Percentiles rank a stretch among this genome's conserved stretches.
Conservation (phyloP, 2,113 vertebrate genomes). For the Psammodynastes pulverulentus region DNA sequence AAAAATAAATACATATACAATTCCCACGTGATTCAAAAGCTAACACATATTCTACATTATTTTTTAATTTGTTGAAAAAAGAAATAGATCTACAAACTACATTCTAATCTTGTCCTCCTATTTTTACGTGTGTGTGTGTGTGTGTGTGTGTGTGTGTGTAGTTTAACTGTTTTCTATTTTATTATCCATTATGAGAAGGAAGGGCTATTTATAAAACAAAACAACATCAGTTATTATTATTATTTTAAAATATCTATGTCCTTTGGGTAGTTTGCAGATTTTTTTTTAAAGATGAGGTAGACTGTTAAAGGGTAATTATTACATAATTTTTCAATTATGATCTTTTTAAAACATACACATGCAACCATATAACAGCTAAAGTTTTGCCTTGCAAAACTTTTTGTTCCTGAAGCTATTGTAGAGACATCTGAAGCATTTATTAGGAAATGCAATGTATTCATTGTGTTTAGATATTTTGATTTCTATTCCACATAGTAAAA, state of each 20-base stretch:
- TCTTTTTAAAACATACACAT: not conserved
- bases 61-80: not conserved
- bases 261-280: slow-evolving; percentile 21
- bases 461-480: not conserved
- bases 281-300: no score
- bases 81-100: slow-evolving; percentile 45
- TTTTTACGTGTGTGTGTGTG: no score
- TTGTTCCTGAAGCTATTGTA: not conserved
- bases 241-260: slow-evolving; percentile 42
- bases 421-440: not conserved
- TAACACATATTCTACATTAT: not conserved
- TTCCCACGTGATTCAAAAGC: not conserved
- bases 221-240: slow-evolving; percentile 41
- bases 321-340: not conserved
- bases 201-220: slow-evolving; percentile 71
- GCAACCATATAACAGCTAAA: no score
- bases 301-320: not conserved
- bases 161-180: slow-evolving; percentile 76
- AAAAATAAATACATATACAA: no score
- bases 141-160: no score
- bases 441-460: not conserved
- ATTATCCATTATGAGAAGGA: slow-evolving; percentile 74
- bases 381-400: not conserved
- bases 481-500: not conserved
- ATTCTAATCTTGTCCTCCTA: slow-evolving; percentile 48